Evolutionary conservation across 2,888 invertebrate genomes (phyloP).

Genomic region (Tolmerus cingulatus): DNA sequence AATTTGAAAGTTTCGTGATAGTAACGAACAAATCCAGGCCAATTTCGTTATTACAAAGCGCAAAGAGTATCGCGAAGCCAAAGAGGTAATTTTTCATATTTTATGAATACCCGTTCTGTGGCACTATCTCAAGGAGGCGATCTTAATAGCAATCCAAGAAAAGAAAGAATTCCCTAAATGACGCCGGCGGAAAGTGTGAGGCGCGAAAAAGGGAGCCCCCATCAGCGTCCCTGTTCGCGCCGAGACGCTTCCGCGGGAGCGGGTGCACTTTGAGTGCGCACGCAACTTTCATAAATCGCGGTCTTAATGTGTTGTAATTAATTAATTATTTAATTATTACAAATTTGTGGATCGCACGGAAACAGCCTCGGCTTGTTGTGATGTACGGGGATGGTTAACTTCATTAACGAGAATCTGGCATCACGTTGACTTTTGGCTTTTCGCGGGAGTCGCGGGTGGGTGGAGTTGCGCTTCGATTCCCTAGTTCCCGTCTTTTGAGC

Average conservation of each 20-base stretch:
- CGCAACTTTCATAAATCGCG: slow-evolving; percentile 45
- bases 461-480: neutral
- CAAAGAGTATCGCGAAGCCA: neutral
- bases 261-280: slow-evolving; percentile 12
- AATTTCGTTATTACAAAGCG: neutral
- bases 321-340: slow-evolving; percentile 46
- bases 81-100: slow-evolving; percentile 5
- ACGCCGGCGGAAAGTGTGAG: neutral
- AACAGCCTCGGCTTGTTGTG: slow-evolving; percentile 35
- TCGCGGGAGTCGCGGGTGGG: neutral
- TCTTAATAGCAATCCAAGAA: slow-evolving; percentile 13
- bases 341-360: slow-evolving; percentile 44
- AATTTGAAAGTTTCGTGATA: slow-evolving; percentile 19
- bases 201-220: neutral
- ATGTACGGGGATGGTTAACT: slow-evolving; percentile 30
- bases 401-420: slow-evolving; percentile 16
- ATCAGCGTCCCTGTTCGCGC: neutral
- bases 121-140: slow-evolving; percentile 10
- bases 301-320: slow-evolving; percentile 43
- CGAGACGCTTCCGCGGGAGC: neutral
- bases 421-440: slow-evolving; percentile 1
- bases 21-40: slow-evolving; percentile 9
- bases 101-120: neutral
- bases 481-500: neutral
- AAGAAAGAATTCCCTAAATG: neutral